A percentile compares a stretch with the other conserved stretches of the same genome.
Evolutionary conservation across 2,113 vertebrate genomes (phyloP).

Genomic region (Ginglymostoma cirratum): DNA sequence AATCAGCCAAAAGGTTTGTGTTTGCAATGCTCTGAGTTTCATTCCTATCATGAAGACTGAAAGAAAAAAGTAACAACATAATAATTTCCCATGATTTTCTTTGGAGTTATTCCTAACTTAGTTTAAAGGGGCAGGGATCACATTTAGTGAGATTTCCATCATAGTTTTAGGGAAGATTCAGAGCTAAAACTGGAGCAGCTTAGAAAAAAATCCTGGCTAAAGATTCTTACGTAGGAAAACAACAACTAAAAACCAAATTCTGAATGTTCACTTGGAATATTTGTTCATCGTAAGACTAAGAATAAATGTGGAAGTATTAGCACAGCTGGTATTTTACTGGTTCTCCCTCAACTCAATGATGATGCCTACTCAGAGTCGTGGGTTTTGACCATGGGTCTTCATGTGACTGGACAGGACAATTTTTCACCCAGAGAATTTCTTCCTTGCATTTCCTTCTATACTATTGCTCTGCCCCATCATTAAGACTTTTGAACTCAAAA

Average conservation of each 20-base stretch:
- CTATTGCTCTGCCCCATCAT: no score
- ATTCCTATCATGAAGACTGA: neutral
- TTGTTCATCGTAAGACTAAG: neutral
- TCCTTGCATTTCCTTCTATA: no score
- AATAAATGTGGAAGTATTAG: neutral
- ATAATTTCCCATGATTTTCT: neutral
- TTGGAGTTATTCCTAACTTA: neutral
- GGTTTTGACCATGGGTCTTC: no score
- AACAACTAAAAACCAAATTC: neutral
- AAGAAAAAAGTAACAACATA: neutral
- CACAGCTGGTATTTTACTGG: neutral
- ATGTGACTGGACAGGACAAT: no score
- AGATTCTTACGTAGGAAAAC: neutral
- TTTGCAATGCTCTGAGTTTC: neutral
- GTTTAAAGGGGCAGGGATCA: neutral
- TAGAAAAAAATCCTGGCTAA: neutral
- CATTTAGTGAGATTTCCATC: neutral
- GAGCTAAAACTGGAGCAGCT: neutral
- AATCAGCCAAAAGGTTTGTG: neutral
- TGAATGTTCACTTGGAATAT: neutral
- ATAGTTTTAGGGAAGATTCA: neutral
- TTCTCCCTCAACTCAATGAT: no score
- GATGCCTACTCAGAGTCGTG: no score
- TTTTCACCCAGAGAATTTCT: no score
- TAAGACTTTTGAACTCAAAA: no score